A percentile compares a stretch with the other conserved stretches of the same genome.
Evolutionary conservation across 2,888 invertebrate genomes (phyloP).

Genomic region (Mythimna pallens): DNA sequence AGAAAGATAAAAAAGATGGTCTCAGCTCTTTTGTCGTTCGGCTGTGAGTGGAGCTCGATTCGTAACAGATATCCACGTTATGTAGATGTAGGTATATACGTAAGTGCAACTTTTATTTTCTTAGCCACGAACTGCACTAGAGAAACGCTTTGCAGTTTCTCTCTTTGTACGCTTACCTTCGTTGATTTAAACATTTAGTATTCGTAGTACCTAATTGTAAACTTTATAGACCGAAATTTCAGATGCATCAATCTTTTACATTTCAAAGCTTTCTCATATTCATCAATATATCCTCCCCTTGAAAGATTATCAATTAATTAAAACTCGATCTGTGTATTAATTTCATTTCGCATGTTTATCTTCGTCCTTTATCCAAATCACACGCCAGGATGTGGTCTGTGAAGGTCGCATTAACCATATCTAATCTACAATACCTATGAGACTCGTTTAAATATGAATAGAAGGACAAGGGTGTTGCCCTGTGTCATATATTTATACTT

Average conservation of each 20-base stretch:
- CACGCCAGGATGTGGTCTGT: constrained; percentile 4
- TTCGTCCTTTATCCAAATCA: not conserved
- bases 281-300: not conserved
- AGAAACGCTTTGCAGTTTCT: constrained; percentile 44
- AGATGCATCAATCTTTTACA: not conserved
- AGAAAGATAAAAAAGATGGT: constrained; percentile 84
- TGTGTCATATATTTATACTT: constrained; percentile 72
- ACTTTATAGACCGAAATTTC: constrained; percentile 5
- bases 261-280: not conserved
- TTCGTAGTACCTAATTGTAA: constrained; percentile 20
- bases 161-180: constrained; percentile 59
- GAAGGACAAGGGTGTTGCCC: constrained; percentile 66
- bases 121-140: constrained; percentile 34
- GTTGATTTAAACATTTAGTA: constrained; percentile 53
- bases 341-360: not conserved
- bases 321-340: not conserved
- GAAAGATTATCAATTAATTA: not conserved
- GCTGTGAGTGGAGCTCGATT: constrained; percentile 69
- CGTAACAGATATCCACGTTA: constrained; percentile 63
- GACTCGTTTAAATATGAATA: constrained; percentile 72
- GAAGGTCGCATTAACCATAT: constrained; percentile 45
- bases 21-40: constrained; percentile 81
- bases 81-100: constrained; percentile 51
- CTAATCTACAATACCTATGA: constrained; percentile 55
- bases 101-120: constrained; percentile 53